These are phyloP conservation scores for Eucidaris tribuloides DNA, from an alignment of 35 echinoderm and acorn worm genomes.

Conservation along the genomic window DNA sequence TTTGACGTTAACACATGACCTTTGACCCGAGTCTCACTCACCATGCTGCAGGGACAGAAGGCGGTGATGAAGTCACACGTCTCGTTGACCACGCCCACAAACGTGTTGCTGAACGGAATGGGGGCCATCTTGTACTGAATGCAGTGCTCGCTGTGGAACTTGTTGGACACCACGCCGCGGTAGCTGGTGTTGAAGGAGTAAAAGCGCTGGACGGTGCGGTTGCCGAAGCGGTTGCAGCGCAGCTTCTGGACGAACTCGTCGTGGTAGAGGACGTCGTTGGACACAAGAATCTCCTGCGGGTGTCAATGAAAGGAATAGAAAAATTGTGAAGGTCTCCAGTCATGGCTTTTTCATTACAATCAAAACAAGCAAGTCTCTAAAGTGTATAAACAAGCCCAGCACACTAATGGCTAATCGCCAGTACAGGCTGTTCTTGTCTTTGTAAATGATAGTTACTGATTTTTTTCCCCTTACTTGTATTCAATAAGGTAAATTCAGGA, in stretches of 20 bases:
- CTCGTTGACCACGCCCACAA: slow-evolving; percentile 94
- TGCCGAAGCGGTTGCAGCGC: slow-evolving; percentile 86
- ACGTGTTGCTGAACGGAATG: slow-evolving; percentile 83
- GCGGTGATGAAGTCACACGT: slow-evolving; percentile 86
- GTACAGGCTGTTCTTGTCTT: not conserved
- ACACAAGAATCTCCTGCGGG: slow-evolving; percentile 82
- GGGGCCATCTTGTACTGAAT: slow-evolving; percentile 85
- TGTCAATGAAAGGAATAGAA: not conserved
- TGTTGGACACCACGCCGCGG: slow-evolving; percentile 74
- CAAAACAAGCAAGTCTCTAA: no score
- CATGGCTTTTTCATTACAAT: no score
- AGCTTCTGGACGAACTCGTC: slow-evolving; percentile 88
- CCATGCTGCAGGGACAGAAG: slow-evolving; percentile 98
- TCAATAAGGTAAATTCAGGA: no score
- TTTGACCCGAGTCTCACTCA: no score
- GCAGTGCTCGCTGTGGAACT: slow-evolving; percentile 84
- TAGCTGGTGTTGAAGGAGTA: slow-evolving; percentile 97
- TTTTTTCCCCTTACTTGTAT: no score
- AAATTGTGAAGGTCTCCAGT: no score
- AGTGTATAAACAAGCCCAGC: no score
- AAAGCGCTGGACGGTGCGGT: slow-evolving; percentile 88
- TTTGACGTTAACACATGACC: no score
- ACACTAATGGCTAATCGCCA: not conserved
- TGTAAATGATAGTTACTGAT: no score
- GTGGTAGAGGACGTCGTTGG: slow-evolving; percentile 97